Evolutionary conservation across 2,888 invertebrate species (phyloP).

Genomic region (Dryadula phaetusa): DNA sequence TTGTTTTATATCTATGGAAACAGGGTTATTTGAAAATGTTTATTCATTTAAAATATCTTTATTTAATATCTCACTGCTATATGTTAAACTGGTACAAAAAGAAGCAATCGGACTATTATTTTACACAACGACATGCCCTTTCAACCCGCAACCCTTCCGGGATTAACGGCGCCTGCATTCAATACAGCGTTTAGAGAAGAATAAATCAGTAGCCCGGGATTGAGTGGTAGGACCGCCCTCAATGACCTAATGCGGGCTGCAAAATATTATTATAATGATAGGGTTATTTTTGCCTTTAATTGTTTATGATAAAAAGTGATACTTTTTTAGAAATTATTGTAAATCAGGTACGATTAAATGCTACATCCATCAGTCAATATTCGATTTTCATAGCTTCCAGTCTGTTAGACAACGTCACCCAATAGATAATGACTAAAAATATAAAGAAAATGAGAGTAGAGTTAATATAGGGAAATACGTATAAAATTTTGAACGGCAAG

Average conservation of each 20-base stretch:
- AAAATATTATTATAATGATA: conserved; percentile 46
- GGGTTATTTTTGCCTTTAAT: conserved; percentile 51
- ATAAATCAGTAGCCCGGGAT: conserved; percentile 69
- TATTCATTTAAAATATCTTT: neutral
- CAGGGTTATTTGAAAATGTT: neutral
- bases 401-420: neutral
- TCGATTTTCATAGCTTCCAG: neutral
- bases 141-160: conserved; percentile 36
- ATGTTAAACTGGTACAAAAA: neutral
- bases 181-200: conserved; percentile 60
- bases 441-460: too few relatives aligned
- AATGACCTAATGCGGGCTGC: conserved; percentile 61
- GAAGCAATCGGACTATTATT: neutral
- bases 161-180: conserved; percentile 77
- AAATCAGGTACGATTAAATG: too few relatives aligned
- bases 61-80: neutral
- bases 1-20: too few relatives aligned
- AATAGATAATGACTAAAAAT: neutral
- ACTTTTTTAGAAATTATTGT: too few relatives aligned
- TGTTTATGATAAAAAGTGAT: neutral
- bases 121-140: neutral
- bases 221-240: conserved; percentile 57
- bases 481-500: too few relatives aligned
- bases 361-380: too few relatives aligned
- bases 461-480: too few relatives aligned